A percentile compares a stretch with the other conserved stretches of the same genome.
Conservation (phyloP, 2,113 vertebrate species). For the Myrmecobius fasciatus region DNA sequence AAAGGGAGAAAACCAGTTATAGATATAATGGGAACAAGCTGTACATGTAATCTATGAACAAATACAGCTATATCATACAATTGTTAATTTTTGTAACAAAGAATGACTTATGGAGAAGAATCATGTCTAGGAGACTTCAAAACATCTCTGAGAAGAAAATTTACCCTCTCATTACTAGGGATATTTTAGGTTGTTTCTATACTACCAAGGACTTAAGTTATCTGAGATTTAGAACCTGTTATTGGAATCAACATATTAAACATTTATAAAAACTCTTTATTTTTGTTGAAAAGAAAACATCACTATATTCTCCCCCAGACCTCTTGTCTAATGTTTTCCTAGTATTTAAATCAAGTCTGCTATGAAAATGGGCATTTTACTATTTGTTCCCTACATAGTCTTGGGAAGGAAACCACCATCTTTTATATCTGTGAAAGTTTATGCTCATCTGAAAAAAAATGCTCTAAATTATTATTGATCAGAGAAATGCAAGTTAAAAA, state of each 20-base stretch:
- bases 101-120: neutral
- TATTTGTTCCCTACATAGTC: neutral
- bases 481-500: no score
- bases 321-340: neutral
- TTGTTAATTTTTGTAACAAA: neutral
- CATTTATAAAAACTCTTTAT: neutral
- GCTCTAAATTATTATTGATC: no score
- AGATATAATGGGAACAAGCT: neutral
- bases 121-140: neutral
- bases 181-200: neutral
- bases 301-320: neutral
- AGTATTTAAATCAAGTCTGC: neutral
- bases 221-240: neutral
- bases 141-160: neutral
- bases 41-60: neutral
- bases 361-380: neutral
- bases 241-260: neutral
- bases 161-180: neutral
- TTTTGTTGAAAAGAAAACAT: neutral
- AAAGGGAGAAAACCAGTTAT: neutral
- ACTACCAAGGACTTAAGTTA: neutral
- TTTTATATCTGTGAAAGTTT: neutral
- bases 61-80: neutral
- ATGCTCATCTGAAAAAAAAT: no score
- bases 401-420: neutral